phyloP scores from a whole-genome alignment of 2,113 vertebrate genomes.

The Calidris pugnax region DNA sequence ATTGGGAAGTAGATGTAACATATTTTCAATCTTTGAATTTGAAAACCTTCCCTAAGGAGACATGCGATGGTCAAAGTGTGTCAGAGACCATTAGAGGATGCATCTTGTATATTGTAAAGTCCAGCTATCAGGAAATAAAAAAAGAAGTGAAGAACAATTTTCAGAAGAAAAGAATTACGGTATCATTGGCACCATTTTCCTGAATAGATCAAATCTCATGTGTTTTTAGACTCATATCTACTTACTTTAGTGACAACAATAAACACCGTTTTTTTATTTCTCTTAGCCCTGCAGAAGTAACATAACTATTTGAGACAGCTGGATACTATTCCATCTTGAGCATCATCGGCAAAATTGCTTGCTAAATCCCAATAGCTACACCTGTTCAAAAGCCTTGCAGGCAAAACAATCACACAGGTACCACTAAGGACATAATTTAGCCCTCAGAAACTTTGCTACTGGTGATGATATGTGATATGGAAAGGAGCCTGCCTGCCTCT shows the following conservation, averaged over 20 bases:
- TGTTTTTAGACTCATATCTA: background rate
- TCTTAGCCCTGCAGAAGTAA: background rate
- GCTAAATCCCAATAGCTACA: background rate
- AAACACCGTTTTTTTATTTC: background rate
- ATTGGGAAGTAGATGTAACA: background rate
- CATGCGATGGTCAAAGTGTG: background rate
- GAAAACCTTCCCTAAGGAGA: background rate
- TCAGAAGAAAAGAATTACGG: background rate
- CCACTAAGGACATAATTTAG: conserved; percentile 1
- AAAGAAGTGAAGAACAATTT: background rate
- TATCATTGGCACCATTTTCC: background rate
- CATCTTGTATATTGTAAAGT: background rate
- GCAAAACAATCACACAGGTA: conserved; percentile 13
- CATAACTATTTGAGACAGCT: conserved; percentile 5
- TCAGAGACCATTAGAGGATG: background rate
- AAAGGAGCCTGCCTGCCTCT: background rate
- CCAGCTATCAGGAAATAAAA: background rate
- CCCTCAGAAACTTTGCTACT: background rate
- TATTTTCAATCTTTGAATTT: background rate
- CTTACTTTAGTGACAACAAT: background rate
- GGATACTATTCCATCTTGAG: background rate
- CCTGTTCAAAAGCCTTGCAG: conserved; percentile 37
- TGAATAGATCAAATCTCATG: background rate
- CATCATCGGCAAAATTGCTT: background rate
- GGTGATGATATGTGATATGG: background rate